Evolutionary conservation across 2,797 vertebrate genomes (phyloP), one percentile per base, ranked within the genome.

Genomic region (Amblyraja radiata): DNA sequence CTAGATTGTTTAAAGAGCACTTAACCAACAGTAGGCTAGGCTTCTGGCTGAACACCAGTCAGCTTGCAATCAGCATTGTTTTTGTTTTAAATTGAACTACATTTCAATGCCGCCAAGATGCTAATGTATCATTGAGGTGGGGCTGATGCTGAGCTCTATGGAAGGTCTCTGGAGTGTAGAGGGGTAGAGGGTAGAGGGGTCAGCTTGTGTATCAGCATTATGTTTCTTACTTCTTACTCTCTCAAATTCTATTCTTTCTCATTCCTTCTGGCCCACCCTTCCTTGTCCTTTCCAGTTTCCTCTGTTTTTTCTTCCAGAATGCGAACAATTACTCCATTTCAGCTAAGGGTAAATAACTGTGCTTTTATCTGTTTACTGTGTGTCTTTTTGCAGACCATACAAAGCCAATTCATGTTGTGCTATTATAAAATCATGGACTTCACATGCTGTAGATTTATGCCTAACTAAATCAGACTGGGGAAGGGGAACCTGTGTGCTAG

Each of bases 191-290:
- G 23, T 13, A 14, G 32, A 14, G 6, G 90, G 28, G 14, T 80
- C 65, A 93, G 94, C 79, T 93, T 95, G 74, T 36, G 2, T 93
- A 93, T 93, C 94, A 94, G 13, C 39, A 16, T 2, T 23, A 61
- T 93, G 65, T 36, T 32, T 93, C 78, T 78, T 36, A 28, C 54
- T 65, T 13, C n/a, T 78, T 32, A 32, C n/a, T 21, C 16, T 88
- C 36, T 65, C 36, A 88, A 88, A 88, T 61, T 46, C 23, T 93
- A 3, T 73, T 1, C 78, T 32, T 21, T 81, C 65, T 91, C 32
- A 14, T 46, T 90, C 86, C 36, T 63, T 93, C 14, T 28, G 16
- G 78, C 88, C 83, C 36, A n/a, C 88, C 14, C 91, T 68, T 5
- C n/a, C 58, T 39, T 80, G 80, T 39, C 83, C 81, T 73, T 36